These are phyloP conservation scores for Leptopilina boulardi DNA, from an alignment of 1,140 invertebrate species.

Conservation along the genomic window DNA sequence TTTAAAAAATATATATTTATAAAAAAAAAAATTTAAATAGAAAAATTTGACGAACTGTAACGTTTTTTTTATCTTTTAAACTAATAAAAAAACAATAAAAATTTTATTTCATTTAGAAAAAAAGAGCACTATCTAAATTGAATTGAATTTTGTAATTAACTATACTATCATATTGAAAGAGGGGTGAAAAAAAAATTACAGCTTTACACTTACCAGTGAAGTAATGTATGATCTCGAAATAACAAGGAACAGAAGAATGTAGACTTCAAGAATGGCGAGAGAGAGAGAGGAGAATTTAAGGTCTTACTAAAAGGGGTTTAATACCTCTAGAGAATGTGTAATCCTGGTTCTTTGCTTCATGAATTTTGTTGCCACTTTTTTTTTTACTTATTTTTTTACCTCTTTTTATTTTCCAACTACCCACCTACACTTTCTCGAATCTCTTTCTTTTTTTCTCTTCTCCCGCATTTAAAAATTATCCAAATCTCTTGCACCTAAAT, in stretches of 20 bases:
- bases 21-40: too few relatives aligned
- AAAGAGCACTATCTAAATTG: too few relatives aligned
- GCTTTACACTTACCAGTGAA: background rate
- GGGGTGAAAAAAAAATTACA: background rate
- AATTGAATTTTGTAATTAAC: too few relatives aligned
- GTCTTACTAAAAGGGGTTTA: background rate
- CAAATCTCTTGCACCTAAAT: background rate
- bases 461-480: too few relatives aligned
- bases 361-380: constrained; percentile 13
- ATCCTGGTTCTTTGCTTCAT: background rate
- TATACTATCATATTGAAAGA: too few relatives aligned
- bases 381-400: background rate
- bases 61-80: too few relatives aligned
- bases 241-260: background rate
- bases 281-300: constrained; percentile 4
- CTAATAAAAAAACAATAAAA: background rate
- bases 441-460: background rate
- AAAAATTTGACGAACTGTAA: too few relatives aligned
- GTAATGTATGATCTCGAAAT: background rate
- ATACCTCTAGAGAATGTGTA: constrained; percentile 9
- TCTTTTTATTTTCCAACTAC: background rate
- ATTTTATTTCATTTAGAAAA: too few relatives aligned
- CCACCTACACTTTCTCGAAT: background rate
- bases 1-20: too few relatives aligned
- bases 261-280: background rate